phyloP scores from a whole-genome alignment of 2,888 invertebrate species.

The Gasteruption jaculator region DNA sequence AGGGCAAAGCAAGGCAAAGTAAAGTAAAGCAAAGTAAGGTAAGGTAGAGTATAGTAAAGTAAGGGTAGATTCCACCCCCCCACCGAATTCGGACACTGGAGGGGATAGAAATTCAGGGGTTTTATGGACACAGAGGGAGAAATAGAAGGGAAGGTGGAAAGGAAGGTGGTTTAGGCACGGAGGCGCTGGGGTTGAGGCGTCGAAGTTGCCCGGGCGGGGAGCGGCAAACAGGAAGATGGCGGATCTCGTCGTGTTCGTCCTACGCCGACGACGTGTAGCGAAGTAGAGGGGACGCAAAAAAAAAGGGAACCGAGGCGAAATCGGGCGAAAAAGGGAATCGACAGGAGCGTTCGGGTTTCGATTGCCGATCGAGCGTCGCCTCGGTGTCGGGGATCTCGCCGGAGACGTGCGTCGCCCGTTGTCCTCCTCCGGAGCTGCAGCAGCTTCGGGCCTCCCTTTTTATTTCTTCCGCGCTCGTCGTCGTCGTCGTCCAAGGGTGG shows the following conservation, averaged over 20 bases:
- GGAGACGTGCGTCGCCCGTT: not conserved
- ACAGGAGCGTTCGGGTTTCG: constrained; percentile 11
- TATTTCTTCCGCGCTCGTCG: constrained; percentile 15
- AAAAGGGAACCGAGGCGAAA: constrained; percentile 19
- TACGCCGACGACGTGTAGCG: constrained; percentile 21
- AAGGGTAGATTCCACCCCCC: no score
- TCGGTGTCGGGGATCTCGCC: not conserved
- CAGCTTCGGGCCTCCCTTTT: not conserved
- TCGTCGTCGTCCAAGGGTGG: not conserved
- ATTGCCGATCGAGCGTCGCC: constrained; percentile 1
- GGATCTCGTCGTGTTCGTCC: constrained; percentile 35
- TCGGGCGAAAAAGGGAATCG: constrained; percentile 11
- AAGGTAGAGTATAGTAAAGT: not conserved
- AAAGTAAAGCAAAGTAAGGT: not conserved
- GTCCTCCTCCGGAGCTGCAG: not conserved
- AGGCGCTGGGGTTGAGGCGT: constrained; percentile 30
- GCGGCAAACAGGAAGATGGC: constrained; percentile 44
- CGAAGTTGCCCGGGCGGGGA: constrained; percentile 36
- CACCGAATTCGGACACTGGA: no score
- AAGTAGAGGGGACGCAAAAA: constrained; percentile 15
- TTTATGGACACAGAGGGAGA: not conserved
- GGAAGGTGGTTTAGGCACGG: constrained; percentile 9
- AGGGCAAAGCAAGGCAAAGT: not conserved
- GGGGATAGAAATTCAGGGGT: no score
- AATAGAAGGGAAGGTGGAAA: constrained; percentile 5